Percentiles rank a stretch among this genome's conserved stretches.
phyloP scores from a whole-genome alignment of 2,888 invertebrate species.

The Psylliodes chrysocephalus region DNA sequence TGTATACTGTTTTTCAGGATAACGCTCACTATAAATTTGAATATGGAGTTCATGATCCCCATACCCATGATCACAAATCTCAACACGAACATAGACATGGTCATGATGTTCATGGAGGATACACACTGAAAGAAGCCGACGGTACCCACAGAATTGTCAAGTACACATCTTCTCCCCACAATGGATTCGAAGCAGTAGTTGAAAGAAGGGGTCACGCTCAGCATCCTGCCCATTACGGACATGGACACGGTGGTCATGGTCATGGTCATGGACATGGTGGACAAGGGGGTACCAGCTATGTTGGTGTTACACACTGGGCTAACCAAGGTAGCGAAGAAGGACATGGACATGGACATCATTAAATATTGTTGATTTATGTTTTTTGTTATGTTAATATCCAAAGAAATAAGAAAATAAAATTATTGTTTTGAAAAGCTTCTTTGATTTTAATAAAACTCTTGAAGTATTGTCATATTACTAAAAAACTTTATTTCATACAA shows the following conservation, averaged over 20 bases:
- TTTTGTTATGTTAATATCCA: constrained; percentile 10
- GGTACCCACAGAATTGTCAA: constrained; percentile 61
- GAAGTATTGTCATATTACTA: too few species aligned
- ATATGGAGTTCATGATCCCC: constrained; percentile 61
- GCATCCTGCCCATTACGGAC: constrained; percentile 50
- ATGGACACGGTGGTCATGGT: constrained; percentile 33
- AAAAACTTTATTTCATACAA: too few species aligned
- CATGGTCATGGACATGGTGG: constrained; percentile 22
- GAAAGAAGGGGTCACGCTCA: constrained; percentile 50
- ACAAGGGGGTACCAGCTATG: constrained; percentile 46
- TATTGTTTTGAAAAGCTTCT: too few species aligned
- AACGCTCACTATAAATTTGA: constrained; percentile 57
- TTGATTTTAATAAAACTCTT: too few species aligned
- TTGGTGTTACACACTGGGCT: constrained; percentile 50
- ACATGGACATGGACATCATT: constrained; percentile 29
- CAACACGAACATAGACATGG: constrained; percentile 61
- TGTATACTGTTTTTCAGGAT: constrained; percentile 27
- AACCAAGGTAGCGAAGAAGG: constrained; percentile 40
- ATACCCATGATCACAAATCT: constrained; percentile 61
- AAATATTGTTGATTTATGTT: background rate
- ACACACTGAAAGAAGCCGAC: constrained; percentile 60
- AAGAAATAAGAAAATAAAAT: too few species aligned
- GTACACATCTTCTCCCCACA: constrained; percentile 50
- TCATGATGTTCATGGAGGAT: constrained; percentile 59
- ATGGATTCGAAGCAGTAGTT: constrained; percentile 51